Percentiles rank a stretch among this genome's conserved stretches.
These are phyloP conservation scores for Spodoptera picta DNA, from an alignment of 2,888 invertebrate species.

Conservation along the genomic window DNA sequence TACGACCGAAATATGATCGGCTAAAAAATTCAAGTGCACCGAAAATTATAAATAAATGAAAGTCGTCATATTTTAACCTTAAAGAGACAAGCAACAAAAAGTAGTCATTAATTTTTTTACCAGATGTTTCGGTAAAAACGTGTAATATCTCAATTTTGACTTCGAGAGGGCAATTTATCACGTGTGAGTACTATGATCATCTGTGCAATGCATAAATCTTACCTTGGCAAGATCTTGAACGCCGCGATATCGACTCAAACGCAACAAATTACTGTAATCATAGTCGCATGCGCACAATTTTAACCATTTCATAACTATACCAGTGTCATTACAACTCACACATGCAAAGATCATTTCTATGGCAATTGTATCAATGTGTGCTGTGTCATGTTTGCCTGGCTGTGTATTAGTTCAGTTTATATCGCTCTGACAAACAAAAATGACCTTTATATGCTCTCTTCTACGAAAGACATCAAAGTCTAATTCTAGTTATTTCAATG, in stretches of 20 bases:
- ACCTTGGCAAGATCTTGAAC: constrained; percentile 66
- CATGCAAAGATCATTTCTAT: constrained; percentile 37
- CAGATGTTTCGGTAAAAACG: constrained; percentile 53
- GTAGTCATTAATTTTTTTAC: constrained; percentile 44
- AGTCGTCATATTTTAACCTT: constrained; percentile 42
- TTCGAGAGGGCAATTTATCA: constrained; percentile 54
- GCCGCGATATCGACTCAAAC: constrained; percentile 65
- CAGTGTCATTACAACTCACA: constrained; percentile 61
- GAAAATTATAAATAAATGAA: constrained; percentile 35
- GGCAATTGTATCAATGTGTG: constrained; percentile 34
- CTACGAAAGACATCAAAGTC: background rate
- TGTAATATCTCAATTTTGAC: constrained; percentile 58
- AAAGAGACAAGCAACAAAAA: constrained; percentile 39
- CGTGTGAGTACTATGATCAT: constrained; percentile 56
- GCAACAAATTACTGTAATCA: constrained; percentile 72
- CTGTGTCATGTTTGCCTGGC: constrained; percentile 11
- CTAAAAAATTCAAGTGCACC: constrained; percentile 17
- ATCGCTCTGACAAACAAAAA: background rate
- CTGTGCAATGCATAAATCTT: constrained; percentile 60
- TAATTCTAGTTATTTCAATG: too few species aligned
- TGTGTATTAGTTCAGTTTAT: constrained; percentile 1
- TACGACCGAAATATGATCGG: background rate
- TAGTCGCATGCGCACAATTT: constrained; percentile 67
- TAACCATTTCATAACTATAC: constrained; percentile 67
- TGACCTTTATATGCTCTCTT: background rate